Evolutionary conservation across 2,888 invertebrate species (phyloP).

Genomic region (Zootermopsis nevadensis): DNA sequence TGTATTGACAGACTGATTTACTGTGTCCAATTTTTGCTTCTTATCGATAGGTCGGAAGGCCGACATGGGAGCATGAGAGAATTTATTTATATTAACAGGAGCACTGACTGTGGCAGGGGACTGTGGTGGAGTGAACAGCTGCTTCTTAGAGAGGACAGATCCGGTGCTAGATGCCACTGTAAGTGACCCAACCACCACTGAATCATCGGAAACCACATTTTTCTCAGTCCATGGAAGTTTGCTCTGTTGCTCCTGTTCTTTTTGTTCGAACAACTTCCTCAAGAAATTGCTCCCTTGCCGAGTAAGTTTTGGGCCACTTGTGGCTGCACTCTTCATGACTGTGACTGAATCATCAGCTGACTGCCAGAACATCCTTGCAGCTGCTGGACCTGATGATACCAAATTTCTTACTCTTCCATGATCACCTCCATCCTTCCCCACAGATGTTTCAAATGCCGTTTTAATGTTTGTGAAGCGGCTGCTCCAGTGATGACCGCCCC

Average conservation of each 20-base stretch:
- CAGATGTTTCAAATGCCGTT: slow-evolving; percentile 77
- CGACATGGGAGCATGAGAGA: slow-evolving; percentile 81
- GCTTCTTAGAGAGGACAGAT: slow-evolving; percentile 49
- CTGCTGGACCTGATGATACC: slow-evolving; percentile 57
- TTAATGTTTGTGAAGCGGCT: slow-evolving; percentile 86
- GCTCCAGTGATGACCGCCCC: slow-evolving; percentile 77
- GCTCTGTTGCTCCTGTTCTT: slow-evolving; percentile 55
- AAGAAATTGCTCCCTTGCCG: slow-evolving; percentile 54
- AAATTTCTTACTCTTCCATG: slow-evolving; percentile 33
- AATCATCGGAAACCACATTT: slow-evolving; percentile 55
- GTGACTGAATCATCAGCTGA: slow-evolving; percentile 67
- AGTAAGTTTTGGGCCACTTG: slow-evolving; percentile 59
- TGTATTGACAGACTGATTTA: slow-evolving; percentile 53
- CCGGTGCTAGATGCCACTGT: slow-evolving; percentile 56
- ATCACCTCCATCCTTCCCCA: slow-evolving; percentile 34
- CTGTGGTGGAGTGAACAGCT: slow-evolving; percentile 52
- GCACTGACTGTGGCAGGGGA: slow-evolving; percentile 47
- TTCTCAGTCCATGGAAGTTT: slow-evolving; percentile 54
- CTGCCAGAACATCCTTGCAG: slow-evolving; percentile 73
- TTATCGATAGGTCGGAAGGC: slow-evolving; percentile 72
- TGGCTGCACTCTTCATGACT: slow-evolving; percentile 54
- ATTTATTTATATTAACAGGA: slow-evolving; percentile 71
- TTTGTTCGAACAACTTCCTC: slow-evolving; percentile 54
- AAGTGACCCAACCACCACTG: slow-evolving; percentile 63
- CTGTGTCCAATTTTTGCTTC: slow-evolving; percentile 47